phyloP scores from a whole-genome alignment of 2,888 invertebrate species.

The Lymantria dispar region DNA sequence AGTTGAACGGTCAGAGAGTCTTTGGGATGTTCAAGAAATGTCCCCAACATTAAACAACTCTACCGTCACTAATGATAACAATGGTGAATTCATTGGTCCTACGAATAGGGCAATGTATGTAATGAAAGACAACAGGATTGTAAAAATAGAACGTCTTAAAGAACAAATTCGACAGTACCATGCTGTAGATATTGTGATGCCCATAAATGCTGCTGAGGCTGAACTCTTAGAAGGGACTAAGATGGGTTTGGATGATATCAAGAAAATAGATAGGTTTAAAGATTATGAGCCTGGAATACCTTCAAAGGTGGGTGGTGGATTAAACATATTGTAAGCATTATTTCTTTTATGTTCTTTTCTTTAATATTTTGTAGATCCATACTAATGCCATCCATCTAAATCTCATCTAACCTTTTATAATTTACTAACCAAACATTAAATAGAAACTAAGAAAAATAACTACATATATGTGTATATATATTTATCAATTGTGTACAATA shows the following conservation, averaged over 20 bases:
- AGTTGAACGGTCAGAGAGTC: slow-evolving; percentile 48
- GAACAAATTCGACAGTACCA: slow-evolving; percentile 40
- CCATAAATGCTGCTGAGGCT: slow-evolving; percentile 59
- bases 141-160: slow-evolving; percentile 58
- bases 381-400: too few species aligned
- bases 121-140: slow-evolving; percentile 74
- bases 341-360: too few species aligned
- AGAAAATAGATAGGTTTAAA: slow-evolving; percentile 75
- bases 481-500: too few species aligned
- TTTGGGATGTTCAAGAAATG: slow-evolving; percentile 72
- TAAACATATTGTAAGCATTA: too few species aligned
- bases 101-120: slow-evolving; percentile 72
- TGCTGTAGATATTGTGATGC: slow-evolving; percentile 62
- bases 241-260: slow-evolving; percentile 77
- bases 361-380: too few species aligned
- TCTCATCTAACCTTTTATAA: too few species aligned
- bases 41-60: slow-evolving; percentile 28
- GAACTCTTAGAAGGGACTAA: slow-evolving; percentile 70
- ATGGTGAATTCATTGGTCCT: slow-evolving; percentile 45
- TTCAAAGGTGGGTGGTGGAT: slow-evolving; percentile 59
- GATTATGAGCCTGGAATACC: slow-evolving; percentile 78
- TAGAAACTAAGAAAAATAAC: too few species aligned
- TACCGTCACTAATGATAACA: slow-evolving; percentile 24
- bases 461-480: too few species aligned
- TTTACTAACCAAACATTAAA: too few species aligned